Base-by-base conservation (phyloP, 1,140 invertebrate genomes). In the Megalonaias nervosa region DNA sequence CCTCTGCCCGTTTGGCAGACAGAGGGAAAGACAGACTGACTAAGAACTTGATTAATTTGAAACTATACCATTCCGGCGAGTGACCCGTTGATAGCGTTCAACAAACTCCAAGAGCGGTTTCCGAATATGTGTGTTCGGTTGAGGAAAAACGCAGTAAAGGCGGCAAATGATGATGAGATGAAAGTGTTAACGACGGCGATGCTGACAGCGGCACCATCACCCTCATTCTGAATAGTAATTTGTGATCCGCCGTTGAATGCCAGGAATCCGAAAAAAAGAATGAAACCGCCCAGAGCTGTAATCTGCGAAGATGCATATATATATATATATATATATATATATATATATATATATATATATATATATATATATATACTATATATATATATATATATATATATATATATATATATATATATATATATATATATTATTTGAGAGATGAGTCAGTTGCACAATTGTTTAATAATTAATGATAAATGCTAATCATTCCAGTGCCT, bases 241-340 rank as follows among this genome's bases (percentile, higher is more conserved):
- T 91, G 87, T 0, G 93, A 93, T 0, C 92, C 93, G 12, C 93
- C 93, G 82, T 94, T 94, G 89, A 94, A 94, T 0, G 93, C 92
- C 48, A 94, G 85, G 85, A 94, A 94, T 4, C 93, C 93, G 77
- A 93, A 92, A 57, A 93, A 87, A 12, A 94, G 87, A 68, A 94
- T 92, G 80, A 94, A 91, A 0, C 92, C 93, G 12, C 93, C 93
- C 55, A 93, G 81, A 38, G 92, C 92, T 5, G 92, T 89, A 68
- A 94, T 84, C 92, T 89, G 79, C 17, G 72, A 75, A 9, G 31
- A 31, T 2, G 26, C 2, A n/a, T n/a, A n/a, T n/a, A n/a, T n/a
- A n/a, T n/a, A n/a, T n/a, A n/a, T n/a, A n/a, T n/a, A n/a, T n/a
- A n/a, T n/a, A n/a, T n/a, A n/a, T n/a, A n/a, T n/a, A n/a, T n/a